Evolutionary conservation across 2,888 invertebrate genomes (phyloP), one percentile per base, ranked within the genome.

Genomic region (Sphinx pinastri): DNA sequence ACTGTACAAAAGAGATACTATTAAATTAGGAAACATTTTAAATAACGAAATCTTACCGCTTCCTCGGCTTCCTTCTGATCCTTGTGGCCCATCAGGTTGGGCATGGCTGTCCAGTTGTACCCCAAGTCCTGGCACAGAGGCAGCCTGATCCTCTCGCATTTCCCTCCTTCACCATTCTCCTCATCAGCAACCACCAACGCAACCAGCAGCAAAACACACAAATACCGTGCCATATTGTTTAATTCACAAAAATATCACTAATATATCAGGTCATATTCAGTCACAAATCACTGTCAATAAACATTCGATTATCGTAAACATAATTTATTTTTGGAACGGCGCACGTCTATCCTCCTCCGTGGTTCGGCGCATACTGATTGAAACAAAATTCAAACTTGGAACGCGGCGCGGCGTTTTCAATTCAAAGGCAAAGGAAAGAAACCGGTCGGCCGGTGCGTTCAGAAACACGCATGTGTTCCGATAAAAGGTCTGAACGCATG

Each of bases 41-140:
- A 38, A 38, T 38, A 38, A 38, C 8, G 8, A 38, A 38, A 38
- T 59, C 92, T 95, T 93, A 98, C 97, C 95, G 96, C 96, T 83
- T 96, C 94, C 82, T 97, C 97, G 69, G 98, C 98, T 84, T 97
- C 97, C 80, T 96, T 95, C 90, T 98, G 98, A 84, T 96, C 96
- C 73, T 95, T 94, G 86, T 98, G 97, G 1, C 97, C 97, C 89
- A 98, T 95, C 73, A 97, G 95, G 93, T 98, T 98, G 68, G 98
- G 98, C 97, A 98, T 96, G 51, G 95, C 95, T 45, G 98, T 98
- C 92, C 96, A 95, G 91, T 98, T 98, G 93, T 98, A 98, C 78
- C 97, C 96, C 86, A 98, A 94, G 81, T 97, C 97, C 86, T 96
- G 96, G 87, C 98, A 98, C 89, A 97, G 94, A 60, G 97, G 96